phyloP scores from a whole-genome alignment of 2,113 vertebrate genomes.

The Nymphicus hollandicus region DNA sequence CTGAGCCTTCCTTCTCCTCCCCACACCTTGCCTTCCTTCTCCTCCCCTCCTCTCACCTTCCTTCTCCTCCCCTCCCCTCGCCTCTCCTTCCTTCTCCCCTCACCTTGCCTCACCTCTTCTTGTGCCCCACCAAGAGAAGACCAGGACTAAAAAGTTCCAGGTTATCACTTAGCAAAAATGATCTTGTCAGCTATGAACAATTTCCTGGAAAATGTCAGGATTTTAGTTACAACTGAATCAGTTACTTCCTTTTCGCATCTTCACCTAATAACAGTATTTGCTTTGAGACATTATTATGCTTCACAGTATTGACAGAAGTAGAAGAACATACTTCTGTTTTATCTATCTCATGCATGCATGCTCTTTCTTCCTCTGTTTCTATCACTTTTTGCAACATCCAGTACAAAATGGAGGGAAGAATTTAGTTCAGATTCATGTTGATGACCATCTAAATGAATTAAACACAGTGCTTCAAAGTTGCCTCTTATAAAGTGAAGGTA shows the following conservation, averaged over 20 bases:
- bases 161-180: neutral
- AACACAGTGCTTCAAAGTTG: neutral
- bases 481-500: neutral
- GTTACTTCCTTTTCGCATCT: neutral
- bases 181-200: neutral
- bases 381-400: neutral
- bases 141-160: neutral
- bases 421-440: neutral
- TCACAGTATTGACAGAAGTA: neutral
- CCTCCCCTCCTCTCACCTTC: too few species aligned
- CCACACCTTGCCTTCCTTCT: too few species aligned
- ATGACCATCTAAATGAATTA: neutral
- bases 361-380: neutral
- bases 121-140: neutral
- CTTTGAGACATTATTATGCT: neutral
- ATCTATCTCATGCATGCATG: neutral
- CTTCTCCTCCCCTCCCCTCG: neutral
- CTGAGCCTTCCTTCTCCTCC: too few species aligned
- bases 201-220: neutral
- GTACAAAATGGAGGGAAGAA: neutral
- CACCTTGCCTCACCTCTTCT: neutral
- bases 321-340: neutral
- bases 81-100: too few species aligned
- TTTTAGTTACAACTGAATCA: neutral
- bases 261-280: neutral